Evolutionary conservation across 1,140 invertebrate species (phyloP).

Genomic region (Danaus plexippus): DNA sequence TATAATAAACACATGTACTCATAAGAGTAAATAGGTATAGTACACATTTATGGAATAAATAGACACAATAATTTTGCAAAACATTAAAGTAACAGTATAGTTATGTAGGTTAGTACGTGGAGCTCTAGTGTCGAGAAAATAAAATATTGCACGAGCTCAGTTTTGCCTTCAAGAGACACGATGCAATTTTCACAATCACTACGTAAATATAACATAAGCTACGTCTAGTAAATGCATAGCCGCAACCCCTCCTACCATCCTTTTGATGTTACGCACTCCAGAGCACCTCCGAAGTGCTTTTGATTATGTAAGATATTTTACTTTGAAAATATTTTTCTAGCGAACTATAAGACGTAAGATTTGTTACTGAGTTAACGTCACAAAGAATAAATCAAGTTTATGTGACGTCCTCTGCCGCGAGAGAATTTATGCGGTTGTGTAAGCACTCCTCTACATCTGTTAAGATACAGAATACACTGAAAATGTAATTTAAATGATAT

Average conservation of each 20-base stretch:
- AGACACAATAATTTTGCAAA: no score
- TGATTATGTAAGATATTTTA: slow-evolving; percentile 17
- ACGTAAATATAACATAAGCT: no score
- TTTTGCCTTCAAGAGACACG: no score
- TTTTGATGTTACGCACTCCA: slow-evolving; percentile 28
- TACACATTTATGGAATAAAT: no score
- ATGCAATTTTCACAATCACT: no score
- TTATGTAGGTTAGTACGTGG: no score
- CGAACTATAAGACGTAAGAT: slow-evolving; percentile 46
- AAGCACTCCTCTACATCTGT: slow-evolving; percentile 27
- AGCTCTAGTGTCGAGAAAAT: no score
- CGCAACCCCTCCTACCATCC: slow-evolving; percentile 3
- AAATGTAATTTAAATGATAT: slow-evolving; percentile 20
- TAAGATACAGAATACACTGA: slow-evolving; percentile 19
- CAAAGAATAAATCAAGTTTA: slow-evolving; percentile 68
- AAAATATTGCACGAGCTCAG: no score
- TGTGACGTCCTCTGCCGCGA: slow-evolving; percentile 56
- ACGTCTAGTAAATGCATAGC: no score
- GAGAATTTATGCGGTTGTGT: slow-evolving; percentile 57
- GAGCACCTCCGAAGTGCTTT: slow-evolving; percentile 18
- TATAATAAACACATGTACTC: no score
- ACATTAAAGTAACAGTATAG: no score
- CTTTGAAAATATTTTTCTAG: slow-evolving; percentile 37
- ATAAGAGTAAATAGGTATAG: no score
- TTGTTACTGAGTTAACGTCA: slow-evolving; percentile 57